Percentiles rank a stretch among this genome's conserved stretches.
These are phyloP conservation scores for Arizona elegans DNA, from an alignment of 2,113 vertebrate species.

Conservation along the genomic window DNA sequence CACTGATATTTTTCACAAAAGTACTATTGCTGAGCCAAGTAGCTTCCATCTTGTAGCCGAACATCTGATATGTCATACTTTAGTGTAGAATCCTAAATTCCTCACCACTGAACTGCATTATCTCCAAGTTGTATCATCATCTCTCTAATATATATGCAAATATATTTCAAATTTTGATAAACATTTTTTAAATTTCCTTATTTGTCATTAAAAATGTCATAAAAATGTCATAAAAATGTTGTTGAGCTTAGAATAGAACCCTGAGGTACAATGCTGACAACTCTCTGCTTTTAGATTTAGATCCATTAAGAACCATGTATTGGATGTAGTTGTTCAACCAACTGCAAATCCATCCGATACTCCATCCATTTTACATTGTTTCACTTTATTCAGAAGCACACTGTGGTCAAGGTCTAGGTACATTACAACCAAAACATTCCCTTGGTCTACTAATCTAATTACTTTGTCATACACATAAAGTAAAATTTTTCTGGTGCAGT, in stretches of 20 bases:
- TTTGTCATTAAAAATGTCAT: neutral
- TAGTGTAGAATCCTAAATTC: neutral
- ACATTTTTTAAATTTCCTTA: neutral
- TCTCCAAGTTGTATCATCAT: neutral
- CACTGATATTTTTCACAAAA: neutral
- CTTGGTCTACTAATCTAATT: neutral
- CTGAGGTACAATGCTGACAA: neutral
- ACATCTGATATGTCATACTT: neutral
- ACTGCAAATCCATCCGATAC: neutral
- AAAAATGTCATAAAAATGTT: neutral
- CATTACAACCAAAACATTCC: neutral
- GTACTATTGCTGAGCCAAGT: neutral
- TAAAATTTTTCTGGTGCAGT: neutral
- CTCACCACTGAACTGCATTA: neutral
- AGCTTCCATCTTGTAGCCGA: neutral
- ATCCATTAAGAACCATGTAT: neutral
- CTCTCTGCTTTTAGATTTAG: neutral
- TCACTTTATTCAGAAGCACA: neutral
- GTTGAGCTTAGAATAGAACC: neutral
- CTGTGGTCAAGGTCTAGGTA: neutral
- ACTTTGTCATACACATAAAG: neutral
- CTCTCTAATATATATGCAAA: neutral
- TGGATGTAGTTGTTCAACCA: neutral
- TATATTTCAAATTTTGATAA: neutral
- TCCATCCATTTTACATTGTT: neutral